phyloP scores from a whole-genome alignment of 2,797 vertebrate species.

The Lepus oiostolus region DNA sequence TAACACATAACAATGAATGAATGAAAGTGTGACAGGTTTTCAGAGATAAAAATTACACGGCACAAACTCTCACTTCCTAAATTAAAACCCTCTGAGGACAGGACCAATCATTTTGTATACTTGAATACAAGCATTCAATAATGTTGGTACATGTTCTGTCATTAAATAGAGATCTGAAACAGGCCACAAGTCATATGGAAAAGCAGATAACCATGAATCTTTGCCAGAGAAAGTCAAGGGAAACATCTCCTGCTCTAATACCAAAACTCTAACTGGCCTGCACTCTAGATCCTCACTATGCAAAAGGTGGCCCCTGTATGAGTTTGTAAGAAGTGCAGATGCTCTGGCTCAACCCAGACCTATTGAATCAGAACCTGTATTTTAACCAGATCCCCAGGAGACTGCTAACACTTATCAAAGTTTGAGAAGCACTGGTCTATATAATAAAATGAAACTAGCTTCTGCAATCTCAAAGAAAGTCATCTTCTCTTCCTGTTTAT shows the following conservation, averaged over 20 bases:
- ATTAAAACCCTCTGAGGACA: slow-evolving; percentile 19
- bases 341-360: background rate
- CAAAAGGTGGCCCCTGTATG: background rate
- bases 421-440: background rate
- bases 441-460: slow-evolving; percentile 56
- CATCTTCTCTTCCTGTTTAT: slow-evolving; percentile 14
- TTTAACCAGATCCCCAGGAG: background rate
- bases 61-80: background rate
- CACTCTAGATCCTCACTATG: slow-evolving; percentile 7
- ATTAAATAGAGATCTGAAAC: background rate
- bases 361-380: slow-evolving; percentile 32
- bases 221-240: slow-evolving; percentile 48
- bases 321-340: slow-evolving; percentile 41
- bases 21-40: background rate
- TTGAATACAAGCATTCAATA: background rate
- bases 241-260: background rate
- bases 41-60: slow-evolving; percentile 32
- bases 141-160: background rate
- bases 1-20: slow-evolving; percentile 39
- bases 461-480: slow-evolving; percentile 54
- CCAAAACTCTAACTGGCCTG: slow-evolving; percentile 16
- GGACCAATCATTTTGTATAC: slow-evolving; percentile 34
- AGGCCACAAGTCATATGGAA: slow-evolving; percentile 18
- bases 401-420: slow-evolving; percentile 8
- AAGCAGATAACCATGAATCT: slow-evolving; percentile 37